These are phyloP conservation scores for Gymnoscelis rufifasciata DNA, from an alignment of 2,888 invertebrate species.

Conservation along the genomic window DNA sequence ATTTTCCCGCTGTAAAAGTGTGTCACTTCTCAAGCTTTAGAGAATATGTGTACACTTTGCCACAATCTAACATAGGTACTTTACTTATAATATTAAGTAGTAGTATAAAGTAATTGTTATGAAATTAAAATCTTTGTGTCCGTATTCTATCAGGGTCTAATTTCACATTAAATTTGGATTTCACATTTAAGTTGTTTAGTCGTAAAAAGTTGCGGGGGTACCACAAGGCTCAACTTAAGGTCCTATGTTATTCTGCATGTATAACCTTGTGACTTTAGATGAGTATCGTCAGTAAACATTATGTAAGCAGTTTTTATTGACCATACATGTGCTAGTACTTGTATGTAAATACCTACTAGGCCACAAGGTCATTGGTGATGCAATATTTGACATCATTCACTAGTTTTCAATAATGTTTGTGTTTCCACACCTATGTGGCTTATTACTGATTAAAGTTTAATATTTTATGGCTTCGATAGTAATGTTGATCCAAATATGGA, in stretches of 20 bases:
- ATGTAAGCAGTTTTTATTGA: constrained; percentile 16
- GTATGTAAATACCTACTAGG: constrained; percentile 32
- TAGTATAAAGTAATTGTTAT: too few species aligned
- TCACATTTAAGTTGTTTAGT: too few species aligned
- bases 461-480: too few species aligned
- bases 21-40: too few species aligned
- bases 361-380: constrained; percentile 49
- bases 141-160: too few species aligned
- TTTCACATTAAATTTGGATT: too few species aligned
- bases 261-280: not conserved
- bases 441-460: not conserved
- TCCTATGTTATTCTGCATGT: constrained; percentile 2
- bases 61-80: too few species aligned
- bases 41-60: too few species aligned
- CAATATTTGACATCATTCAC: constrained; percentile 54
- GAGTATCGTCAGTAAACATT: constrained; percentile 1
- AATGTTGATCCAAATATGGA: too few species aligned
- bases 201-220: not conserved
- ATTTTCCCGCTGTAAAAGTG: too few species aligned
- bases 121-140: too few species aligned
- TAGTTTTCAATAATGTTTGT: constrained; percentile 35
- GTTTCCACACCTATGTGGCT: not conserved
- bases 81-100: too few species aligned
- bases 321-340: constrained; percentile 21
- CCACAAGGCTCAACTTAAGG: constrained; percentile 3